Evolutionary conservation across 2,888 invertebrate genomes (phyloP), one percentile per base, ranked within the genome.

Genomic region (Apodemia duryi): DNA sequence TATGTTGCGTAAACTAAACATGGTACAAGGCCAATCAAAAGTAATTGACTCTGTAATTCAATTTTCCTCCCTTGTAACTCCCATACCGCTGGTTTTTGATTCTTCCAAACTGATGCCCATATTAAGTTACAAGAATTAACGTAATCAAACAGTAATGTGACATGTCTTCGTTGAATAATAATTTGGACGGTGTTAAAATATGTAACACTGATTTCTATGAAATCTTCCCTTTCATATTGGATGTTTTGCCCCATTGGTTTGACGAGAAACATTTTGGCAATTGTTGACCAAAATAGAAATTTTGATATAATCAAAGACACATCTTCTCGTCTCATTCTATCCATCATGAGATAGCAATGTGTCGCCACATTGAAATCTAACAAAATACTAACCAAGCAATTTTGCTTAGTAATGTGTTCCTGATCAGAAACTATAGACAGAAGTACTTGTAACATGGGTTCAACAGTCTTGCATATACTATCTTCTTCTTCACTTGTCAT

Each of bases 11-110:
- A 90, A 10, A 83, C 76, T 43, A 94, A 78, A 43, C 95, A 78
- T 0, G 96, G 96, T 61, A 95, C 80, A 13, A 96, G 82, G 77
- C 95, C 93, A 69, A 94, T 88, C 63, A 93, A 87, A 32, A 95
- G 78, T 71, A 95, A 82, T 78, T 95, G 94, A 75, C 94, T 93
- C 72, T 94, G 93, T 67, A 94, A 85, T 43, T 92, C 79, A 11
- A 82, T 70, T 46, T 78, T 82, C 46, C 76, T 77, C 1, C 77
- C 79, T 49, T 77, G 69, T 3, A 72, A 66, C 35, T 77, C 70
- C 54, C 74, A 73, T 51, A 73, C 71, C 2, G 76, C 75, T 1
- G 76, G 71, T n/a, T 81, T 74, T 28, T 76, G 77, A 51, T 80
- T 77, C 41, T 74, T 74, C 75, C 83, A 86, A 2, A 84, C 71